Evolutionary conservation across 1,140 invertebrate species (phyloP), one percentile per base, ranked within the genome.

Genomic region (Lithobius niger): DNA sequence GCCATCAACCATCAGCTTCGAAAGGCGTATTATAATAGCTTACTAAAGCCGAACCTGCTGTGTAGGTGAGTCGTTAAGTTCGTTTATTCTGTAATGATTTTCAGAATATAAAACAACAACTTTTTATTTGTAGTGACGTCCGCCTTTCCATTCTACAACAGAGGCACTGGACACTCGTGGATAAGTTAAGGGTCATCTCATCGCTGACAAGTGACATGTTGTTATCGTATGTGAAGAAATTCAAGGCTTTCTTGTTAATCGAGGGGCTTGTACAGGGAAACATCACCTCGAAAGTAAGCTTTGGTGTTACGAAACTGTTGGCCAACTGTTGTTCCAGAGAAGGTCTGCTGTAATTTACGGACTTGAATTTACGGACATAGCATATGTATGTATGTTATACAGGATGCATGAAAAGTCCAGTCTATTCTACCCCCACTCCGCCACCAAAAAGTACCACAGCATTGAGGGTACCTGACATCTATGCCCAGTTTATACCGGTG

Each of bases 231-330:
- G 68, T 74, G 1, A 64, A 71, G 2, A 57, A 74, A 3, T 76
- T 83, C 42, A 74, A 77, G 0, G 66, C 77, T n/a, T 71, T 77
- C 42, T 58, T 86, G 13, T 83, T 82, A 59, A 65, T 86, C 1
- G 76, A 86, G 67, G 75, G 77, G 4, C 69, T 88, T 2, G 73
- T 87, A 6, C 85, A 88, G 70, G 87, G 86, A 10, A 90, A 91
- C 65, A 69, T 86, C 13, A 73, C 69, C 0, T n/a, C n/a, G n/a
- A n/a, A n/a, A n/a, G n/a, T n/a, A n/a, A n/a, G n/a, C n/a, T n/a
- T n/a, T n/a, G n/a, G n/a, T n/a, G n/a, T n/a, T n/a, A n/a, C n/a
- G n/a, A n/a, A n/a, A n/a, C n/a, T n/a, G n/a, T n/a, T n/a, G n/a
- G n/a, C n/a, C n/a, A n/a, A n/a, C n/a, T n/a, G n/a, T n/a, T n/a